Evolutionary conservation across 2,797 vertebrate genomes (phyloP).

Genomic region (Hapalemur alaotrensis): DNA sequence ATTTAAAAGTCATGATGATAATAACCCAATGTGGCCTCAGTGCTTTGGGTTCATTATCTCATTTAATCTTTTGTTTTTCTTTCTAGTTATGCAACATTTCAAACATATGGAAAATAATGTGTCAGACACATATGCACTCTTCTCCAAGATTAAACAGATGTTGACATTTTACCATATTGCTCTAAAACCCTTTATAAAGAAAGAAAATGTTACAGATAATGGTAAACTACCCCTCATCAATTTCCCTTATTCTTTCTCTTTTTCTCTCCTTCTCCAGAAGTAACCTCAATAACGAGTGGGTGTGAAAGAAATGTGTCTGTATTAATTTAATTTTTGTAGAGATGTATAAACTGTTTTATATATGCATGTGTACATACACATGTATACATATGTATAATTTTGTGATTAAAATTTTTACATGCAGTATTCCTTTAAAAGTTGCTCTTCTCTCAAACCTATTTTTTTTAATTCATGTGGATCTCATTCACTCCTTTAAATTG

Average conservation of each 20-base stretch:
- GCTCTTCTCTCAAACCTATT: neutral
- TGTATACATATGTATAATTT: neutral
- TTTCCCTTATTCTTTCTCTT: neutral
- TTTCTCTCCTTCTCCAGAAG: neutral
- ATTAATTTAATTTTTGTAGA: neutral
- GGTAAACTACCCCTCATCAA: neutral
- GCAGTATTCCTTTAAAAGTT: neutral
- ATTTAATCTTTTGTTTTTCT: neutral
- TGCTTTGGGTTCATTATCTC: neutral
- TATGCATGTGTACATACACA: neutral
- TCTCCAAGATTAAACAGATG: conserved; percentile 22
- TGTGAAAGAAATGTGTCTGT: neutral
- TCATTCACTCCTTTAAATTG: neutral
- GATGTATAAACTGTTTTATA: neutral
- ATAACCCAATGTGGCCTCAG: neutral
- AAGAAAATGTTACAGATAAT: neutral
- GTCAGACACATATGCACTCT: neutral
- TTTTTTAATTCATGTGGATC: neutral
- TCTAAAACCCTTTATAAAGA: neutral
- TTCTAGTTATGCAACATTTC: neutral
- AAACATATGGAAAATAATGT: neutral
- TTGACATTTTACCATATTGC: conserved; percentile 18
- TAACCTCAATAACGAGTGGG: neutral
- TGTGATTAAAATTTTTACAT: neutral
- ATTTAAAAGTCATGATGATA: neutral